These are phyloP conservation scores for Mastacembelus armatus DNA, from an alignment of 2,797 vertebrate genomes.

Conservation along the genomic window DNA sequence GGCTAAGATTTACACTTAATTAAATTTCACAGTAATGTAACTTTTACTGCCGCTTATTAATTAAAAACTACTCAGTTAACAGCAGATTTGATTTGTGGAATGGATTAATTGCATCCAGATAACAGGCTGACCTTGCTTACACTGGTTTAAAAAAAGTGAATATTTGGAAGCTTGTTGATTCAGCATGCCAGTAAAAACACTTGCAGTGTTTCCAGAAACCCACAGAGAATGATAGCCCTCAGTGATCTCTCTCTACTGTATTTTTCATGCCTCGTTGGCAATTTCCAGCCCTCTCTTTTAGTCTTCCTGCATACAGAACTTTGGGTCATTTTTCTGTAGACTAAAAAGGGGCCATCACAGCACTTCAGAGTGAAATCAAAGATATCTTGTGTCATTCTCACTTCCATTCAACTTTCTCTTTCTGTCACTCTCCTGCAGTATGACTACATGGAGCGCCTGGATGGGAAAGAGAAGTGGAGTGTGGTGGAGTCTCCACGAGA, in stretches of 20 bases:
- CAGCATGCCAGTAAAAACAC: slow-evolving; percentile 3
- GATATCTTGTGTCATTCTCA: slow-evolving; percentile 19
- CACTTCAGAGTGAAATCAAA: slow-evolving; percentile 29
- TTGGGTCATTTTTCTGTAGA: slow-evolving; percentile 45
- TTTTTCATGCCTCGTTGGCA: slow-evolving; percentile 37
- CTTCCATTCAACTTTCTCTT: slow-evolving; percentile 22
- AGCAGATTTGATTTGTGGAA: slow-evolving; percentile 72
- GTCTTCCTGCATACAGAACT: slow-evolving; percentile 38
- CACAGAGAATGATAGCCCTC: slow-evolving; percentile 32
- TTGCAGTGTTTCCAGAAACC: slow-evolving; percentile 17
- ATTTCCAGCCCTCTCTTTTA: slow-evolving; percentile 42
- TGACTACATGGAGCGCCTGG: slow-evolving; percentile 98
- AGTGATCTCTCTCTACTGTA: slow-evolving; percentile 23
- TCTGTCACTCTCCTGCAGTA: slow-evolving; percentile 81
- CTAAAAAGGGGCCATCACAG: slow-evolving; percentile 27
- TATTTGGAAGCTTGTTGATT: slow-evolving; percentile 5
- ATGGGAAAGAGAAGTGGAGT: slow-evolving; percentile 99
- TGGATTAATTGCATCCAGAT: slow-evolving; percentile 64
- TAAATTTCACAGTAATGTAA: slow-evolving; percentile 76
- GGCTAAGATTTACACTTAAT: slow-evolving; percentile 73
- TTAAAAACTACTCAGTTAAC: slow-evolving; percentile 84
- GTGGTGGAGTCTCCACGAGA: slow-evolving; percentile 95
- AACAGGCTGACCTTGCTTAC: slow-evolving; percentile 52
- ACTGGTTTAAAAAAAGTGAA: slow-evolving; percentile 22
- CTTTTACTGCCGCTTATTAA: slow-evolving; percentile 87